phyloP scores from a whole-genome alignment of 2,113 vertebrate genomes.

The Helogale parvula region DNA sequence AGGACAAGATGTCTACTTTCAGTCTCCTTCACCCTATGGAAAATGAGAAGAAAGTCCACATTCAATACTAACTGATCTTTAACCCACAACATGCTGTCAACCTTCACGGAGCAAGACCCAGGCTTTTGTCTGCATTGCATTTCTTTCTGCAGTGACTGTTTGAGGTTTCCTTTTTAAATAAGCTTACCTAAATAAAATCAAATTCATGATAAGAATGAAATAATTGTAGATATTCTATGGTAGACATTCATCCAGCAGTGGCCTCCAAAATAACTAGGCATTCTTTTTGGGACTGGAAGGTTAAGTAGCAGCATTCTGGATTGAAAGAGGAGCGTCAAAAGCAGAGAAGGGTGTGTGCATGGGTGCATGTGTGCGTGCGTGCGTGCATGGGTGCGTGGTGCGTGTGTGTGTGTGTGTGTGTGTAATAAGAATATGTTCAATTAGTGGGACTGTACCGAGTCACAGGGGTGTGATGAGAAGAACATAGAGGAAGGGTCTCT shows the following conservation, averaged over 20 bases:
- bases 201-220: background rate
- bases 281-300: background rate
- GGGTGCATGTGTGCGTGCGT: rapidly evolving
- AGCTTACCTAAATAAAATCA: background rate
- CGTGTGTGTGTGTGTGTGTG: too few relatives aligned
- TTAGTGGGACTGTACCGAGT: rapidly evolving
- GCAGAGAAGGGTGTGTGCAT: background rate
- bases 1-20: too few relatives aligned
- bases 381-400: too few relatives aligned
- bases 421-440: background rate
- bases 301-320: rapidly evolving
- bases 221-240: rapidly evolving
- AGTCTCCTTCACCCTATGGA: background rate
- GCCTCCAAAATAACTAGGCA: background rate
- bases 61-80: background rate
- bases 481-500: rapidly evolving
- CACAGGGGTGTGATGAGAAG: rapidly evolving
- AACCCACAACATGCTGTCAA: background rate
- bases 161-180: background rate
- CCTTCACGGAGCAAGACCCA: rapidly evolving
- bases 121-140: background rate
- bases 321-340: background rate
- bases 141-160: background rate
- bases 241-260: background rate
- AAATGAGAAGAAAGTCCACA: background rate